Percentiles rank a stretch among this genome's conserved stretches.
phyloP scores from a whole-genome alignment of 2,113 vertebrate species.

The Nothoprocta pentlandii region DNA sequence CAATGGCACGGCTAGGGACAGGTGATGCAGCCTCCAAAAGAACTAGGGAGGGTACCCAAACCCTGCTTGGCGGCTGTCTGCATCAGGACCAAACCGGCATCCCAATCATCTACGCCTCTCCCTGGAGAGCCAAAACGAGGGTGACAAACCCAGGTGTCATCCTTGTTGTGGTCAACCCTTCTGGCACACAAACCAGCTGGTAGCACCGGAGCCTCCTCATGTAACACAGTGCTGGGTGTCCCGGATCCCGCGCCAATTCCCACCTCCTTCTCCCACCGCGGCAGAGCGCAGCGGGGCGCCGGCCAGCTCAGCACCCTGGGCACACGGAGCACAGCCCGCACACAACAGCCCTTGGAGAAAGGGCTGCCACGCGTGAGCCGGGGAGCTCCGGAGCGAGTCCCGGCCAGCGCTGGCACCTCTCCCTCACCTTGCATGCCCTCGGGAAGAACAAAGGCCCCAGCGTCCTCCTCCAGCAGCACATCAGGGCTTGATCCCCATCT shows the following conservation, averaged over 20 bases:
- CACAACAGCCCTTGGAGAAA: background rate
- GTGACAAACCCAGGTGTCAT: background rate
- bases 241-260: background rate
- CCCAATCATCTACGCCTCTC: rapidly evolving
- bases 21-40: background rate
- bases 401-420: background rate
- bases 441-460: background rate
- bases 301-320: background rate
- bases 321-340: background rate
- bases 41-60: background rate
- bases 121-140: background rate
- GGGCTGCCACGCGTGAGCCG: background rate
- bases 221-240: background rate
- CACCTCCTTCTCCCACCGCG: background rate
- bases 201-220: no score
- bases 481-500: background rate
- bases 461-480: background rate
- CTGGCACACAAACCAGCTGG: background rate
- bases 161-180: background rate
- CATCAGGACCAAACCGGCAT: background rate
- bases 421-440: background rate
- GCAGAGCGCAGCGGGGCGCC: background rate
- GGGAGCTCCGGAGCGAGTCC: background rate
- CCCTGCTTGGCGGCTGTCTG: background rate
- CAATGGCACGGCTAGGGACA: background rate